Percentiles rank a stretch among this genome's conserved stretches.
These are phyloP conservation scores for Rhizomys pruinosus DNA, from an alignment of 2,113 vertebrate species.

Conservation along the genomic window DNA sequence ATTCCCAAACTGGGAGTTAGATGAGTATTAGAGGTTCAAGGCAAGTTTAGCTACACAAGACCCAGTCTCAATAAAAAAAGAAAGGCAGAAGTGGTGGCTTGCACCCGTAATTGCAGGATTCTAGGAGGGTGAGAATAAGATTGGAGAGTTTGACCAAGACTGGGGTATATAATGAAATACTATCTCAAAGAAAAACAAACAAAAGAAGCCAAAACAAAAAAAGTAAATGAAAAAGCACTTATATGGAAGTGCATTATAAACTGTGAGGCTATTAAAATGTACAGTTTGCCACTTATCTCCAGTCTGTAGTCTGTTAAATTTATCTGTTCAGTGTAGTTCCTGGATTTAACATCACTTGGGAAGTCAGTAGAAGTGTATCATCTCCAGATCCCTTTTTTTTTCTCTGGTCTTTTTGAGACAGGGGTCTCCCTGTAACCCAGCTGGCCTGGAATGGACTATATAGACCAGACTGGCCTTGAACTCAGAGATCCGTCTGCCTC, in stretches of 20 bases:
- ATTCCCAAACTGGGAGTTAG: not conserved
- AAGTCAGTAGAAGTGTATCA: not conserved
- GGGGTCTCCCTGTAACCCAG: no score
- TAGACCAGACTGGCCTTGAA: no score
- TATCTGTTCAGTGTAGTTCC: not conserved
- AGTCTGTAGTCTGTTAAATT: not conserved
- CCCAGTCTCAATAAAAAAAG: not conserved
- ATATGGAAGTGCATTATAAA: conserved; percentile 12
- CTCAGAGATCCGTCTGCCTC: no score
- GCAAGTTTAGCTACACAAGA: not conserved
- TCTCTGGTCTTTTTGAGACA: no score
- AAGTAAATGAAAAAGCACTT: not conserved
- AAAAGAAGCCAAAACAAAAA: not conserved
- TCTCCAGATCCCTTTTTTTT: no score
- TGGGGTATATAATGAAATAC: not conserved
- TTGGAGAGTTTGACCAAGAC: not conserved
- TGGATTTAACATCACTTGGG: not conserved
- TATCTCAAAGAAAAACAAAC: not conserved
- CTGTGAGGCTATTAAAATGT: conserved; percentile 8
- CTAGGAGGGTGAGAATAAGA: not conserved
- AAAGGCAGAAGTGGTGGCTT: not conserved
- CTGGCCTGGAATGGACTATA: no score
- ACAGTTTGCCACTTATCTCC: conserved; percentile 31
- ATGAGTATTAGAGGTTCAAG: not conserved
- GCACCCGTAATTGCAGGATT: not conserved